phyloP scores from a whole-genome alignment of 1,140 invertebrate genomes.

The Drosophila sulfurigaster region DNA sequence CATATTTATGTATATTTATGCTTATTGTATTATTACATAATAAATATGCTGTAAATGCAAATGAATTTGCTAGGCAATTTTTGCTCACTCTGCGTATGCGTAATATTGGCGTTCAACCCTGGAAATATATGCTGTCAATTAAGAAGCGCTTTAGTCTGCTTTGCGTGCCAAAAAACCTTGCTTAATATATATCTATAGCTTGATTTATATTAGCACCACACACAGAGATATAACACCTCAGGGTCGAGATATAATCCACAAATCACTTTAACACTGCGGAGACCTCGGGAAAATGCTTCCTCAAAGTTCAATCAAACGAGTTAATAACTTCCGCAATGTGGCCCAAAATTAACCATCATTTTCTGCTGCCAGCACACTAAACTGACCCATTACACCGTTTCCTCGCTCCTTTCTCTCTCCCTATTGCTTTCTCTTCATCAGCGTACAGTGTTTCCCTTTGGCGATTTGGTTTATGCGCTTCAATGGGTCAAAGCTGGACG shows the following conservation, averaged over 20 bases:
- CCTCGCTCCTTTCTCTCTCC: no score
- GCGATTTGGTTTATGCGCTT: slow-evolving; percentile 48
- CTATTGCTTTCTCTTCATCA: neutral
- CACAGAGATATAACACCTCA: neutral
- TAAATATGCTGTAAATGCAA: neutral
- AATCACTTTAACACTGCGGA: slow-evolving; percentile 40
- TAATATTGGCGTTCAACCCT: neutral
- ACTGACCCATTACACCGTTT: slow-evolving; percentile 61
- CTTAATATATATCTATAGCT: neutral
- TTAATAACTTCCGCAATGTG: slow-evolving; percentile 76
- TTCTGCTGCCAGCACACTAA: slow-evolving; percentile 50
- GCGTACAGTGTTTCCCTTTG: neutral
- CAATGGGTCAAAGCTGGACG: slow-evolving; percentile 29
- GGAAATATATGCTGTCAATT: neutral
- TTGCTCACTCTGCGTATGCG: slow-evolving; percentile 2
- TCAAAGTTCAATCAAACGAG: slow-evolving; percentile 73
- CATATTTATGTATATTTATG: neutral
- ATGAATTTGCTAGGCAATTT: neutral
- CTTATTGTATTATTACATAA: neutral
- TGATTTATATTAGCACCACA: neutral
- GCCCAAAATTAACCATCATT: slow-evolving; percentile 74
- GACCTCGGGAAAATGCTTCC: slow-evolving; percentile 41
- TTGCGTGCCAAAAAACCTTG: neutral
- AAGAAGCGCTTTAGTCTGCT: neutral
- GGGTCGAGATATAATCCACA: slow-evolving; percentile 15